Conservation (phyloP, 2,888 invertebrate species). For the Dicyrtoma fusca region DNA sequence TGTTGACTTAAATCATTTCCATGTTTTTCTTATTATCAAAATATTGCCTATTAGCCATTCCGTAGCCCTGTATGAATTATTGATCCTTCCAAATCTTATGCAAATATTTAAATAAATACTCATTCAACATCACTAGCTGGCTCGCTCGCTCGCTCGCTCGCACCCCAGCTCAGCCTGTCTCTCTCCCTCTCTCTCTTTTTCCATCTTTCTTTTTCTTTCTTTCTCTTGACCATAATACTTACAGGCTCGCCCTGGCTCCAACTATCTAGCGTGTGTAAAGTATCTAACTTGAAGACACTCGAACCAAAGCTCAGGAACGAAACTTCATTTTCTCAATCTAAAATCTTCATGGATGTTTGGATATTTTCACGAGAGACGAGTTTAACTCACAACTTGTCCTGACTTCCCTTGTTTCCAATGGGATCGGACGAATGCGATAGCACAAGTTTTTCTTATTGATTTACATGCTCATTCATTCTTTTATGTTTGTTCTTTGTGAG, state of each 20-base stretch:
- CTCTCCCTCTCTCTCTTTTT: conserved; percentile 1
- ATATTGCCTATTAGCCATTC: conserved; percentile 50
- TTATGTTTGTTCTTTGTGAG: no score
- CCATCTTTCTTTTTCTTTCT: neutral
- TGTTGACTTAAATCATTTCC: conserved; percentile 55
- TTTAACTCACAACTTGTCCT: conserved; percentile 14
- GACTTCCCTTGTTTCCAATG: no score
- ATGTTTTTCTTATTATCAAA: conserved; percentile 50
- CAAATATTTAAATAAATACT: conserved; percentile 39
- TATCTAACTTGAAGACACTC: no score
- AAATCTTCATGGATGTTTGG: conserved; percentile 1
- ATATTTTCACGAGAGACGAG: conserved; percentile 14
- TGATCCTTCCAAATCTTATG: conserved; percentile 39
- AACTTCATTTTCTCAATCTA: conserved; percentile 6
- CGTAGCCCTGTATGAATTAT: conserved; percentile 37
- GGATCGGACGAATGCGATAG: neutral
- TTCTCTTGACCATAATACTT: neutral
- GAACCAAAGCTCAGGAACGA: neutral
- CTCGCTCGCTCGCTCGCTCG: no score
- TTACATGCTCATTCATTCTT: neutral
- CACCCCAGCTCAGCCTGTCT: neutral
- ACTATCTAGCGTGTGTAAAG: no score
- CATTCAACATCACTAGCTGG: conserved; percentile 8
- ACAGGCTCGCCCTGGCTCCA: conserved; percentile 19
- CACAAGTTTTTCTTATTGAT: conserved; percentile 13